Evolutionary conservation across 2,888 invertebrate genomes (phyloP).

Genomic region (Fragum sueziense): DNA sequence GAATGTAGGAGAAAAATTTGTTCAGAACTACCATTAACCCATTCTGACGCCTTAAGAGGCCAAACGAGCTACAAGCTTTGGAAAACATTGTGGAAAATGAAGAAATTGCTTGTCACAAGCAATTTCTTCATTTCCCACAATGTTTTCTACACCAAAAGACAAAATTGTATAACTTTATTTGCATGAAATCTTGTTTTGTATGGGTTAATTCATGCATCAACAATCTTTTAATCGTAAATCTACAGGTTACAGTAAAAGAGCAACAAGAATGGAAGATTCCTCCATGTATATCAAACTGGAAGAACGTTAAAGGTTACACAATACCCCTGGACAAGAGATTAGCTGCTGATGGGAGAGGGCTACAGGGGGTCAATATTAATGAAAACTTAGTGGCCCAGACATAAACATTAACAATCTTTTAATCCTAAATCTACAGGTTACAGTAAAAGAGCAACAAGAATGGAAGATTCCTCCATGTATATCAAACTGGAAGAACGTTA

Average conservation of each 20-base stretch:
- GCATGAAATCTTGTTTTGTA: no score
- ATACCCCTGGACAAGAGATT: conserved; percentile 98
- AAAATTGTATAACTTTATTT: no score
- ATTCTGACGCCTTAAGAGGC: no score
- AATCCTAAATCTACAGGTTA: no score
- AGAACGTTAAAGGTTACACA: conserved; percentile 97
- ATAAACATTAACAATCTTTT: no score
- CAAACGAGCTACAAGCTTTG: no score
- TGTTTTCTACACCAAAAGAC: no score
- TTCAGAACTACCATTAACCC: no score
- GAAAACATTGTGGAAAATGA: no score
- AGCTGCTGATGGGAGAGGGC: conserved; percentile 98
- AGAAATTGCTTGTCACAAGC: not conserved
- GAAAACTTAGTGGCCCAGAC: conserved; percentile 99
- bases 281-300: conserved; percentile 99
- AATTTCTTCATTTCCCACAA: not conserved
- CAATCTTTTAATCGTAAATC: no score
- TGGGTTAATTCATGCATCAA: no score
- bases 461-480: conserved; percentile 99
- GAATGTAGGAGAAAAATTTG: no score
- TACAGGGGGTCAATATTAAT: conserved; percentile 97
- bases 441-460: conserved; percentile 99
- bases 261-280: conserved; percentile 99
- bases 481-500: conserved; percentile 99
- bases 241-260: conserved; percentile 94